phyloP scores from a whole-genome alignment of 2,888 invertebrate species.

The Andrena praecox region DNA sequence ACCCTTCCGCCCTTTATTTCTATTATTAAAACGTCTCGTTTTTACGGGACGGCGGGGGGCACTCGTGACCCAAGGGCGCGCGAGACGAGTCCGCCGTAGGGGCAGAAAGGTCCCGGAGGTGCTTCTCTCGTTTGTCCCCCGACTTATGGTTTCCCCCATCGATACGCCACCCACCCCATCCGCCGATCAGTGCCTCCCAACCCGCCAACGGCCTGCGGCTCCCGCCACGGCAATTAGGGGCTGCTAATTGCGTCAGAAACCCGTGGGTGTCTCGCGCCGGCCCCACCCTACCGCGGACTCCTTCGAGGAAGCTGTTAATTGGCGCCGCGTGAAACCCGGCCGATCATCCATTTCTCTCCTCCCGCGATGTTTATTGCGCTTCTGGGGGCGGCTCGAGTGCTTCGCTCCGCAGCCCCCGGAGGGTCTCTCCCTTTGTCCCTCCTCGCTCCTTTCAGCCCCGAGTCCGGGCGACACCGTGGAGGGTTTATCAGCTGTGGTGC shows the following conservation, averaged over 20 bases:
- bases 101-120: conserved; percentile 44
- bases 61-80: conserved; percentile 53
- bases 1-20: conserved; percentile 50
- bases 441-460: too few species aligned
- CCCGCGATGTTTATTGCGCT: background rate
- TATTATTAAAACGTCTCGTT: conserved; percentile 68
- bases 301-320: conserved; percentile 1
- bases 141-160: conserved; percentile 55
- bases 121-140: conserved; percentile 41
- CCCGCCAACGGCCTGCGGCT: background rate
- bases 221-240: background rate
- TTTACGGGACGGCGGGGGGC: conserved; percentile 25
- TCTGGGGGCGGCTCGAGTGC: too few species aligned
- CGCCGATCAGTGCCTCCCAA: conserved; percentile 22
- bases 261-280: background rate
- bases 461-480: too few species aligned
- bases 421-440: background rate
- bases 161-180: conserved; percentile 9
- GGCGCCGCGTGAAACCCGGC: background rate
- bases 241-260: conserved; percentile 17
- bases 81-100: conserved; percentile 55
- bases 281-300: background rate
- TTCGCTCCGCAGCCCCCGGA: background rate
- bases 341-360: background rate
- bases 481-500: too few species aligned